Evolutionary conservation across 2,797 vertebrate genomes (phyloP).

Genomic region (Enteromius mattozi): DNA sequence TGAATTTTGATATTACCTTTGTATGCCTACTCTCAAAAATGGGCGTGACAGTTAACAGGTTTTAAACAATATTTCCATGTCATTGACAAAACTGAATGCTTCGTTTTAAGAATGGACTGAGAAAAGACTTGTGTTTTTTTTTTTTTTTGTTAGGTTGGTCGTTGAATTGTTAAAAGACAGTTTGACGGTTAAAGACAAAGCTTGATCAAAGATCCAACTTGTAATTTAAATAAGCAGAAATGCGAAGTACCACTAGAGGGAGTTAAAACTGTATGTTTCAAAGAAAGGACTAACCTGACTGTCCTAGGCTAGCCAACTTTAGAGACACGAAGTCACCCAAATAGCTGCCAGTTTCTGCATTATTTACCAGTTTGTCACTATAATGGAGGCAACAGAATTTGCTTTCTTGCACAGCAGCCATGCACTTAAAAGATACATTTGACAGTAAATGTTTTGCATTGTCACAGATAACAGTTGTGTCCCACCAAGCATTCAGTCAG

Average conservation of each 20-base stretch:
- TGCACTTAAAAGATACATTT: background rate
- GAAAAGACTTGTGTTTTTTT: background rate
- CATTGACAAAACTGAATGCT: no score
- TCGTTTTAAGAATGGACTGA: background rate
- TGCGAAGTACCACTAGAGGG: constrained; percentile 8
- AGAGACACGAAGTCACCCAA: background rate
- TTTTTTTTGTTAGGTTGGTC: background rate
- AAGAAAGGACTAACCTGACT: background rate
- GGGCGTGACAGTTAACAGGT: no score
- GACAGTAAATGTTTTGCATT: background rate
- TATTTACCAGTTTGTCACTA: background rate
- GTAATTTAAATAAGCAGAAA: background rate
- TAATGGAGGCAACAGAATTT: background rate
- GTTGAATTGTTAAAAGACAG: background rate
- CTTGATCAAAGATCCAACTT: background rate
- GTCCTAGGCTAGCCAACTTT: background rate
- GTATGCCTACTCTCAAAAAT: no score
- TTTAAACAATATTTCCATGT: background rate
- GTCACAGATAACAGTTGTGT: constrained; percentile 6
- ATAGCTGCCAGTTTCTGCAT: background rate
- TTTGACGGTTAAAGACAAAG: background rate
- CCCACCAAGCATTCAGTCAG: constrained; percentile 18
- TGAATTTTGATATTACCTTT: no score
- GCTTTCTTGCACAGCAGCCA: background rate
- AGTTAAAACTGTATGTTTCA: constrained; percentile 18